Evolutionary conservation across 2,797 vertebrate genomes (phyloP), one percentile per base, ranked within the genome.

Genomic region (Sebastes hubbsi): DNA sequence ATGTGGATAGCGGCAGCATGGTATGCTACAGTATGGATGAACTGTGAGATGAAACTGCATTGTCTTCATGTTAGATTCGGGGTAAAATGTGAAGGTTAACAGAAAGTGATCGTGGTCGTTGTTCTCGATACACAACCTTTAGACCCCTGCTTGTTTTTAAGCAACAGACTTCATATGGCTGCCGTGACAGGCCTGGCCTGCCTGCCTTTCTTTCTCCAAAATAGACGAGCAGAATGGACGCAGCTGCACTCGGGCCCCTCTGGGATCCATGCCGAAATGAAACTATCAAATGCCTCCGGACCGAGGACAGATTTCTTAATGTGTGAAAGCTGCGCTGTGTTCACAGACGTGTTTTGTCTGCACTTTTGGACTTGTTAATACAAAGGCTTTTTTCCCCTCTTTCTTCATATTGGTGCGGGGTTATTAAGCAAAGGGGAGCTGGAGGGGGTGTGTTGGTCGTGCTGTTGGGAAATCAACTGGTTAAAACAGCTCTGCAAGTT

Each of bases 291-390:
- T 94, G 94, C 92, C 91, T 92, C 88, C 72, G 73, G 88, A 89
- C 83, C 84, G 94, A 92, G 88, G 91, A 94, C 91, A 90, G 92
- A 95, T 93, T 92, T 91, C 94, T 95, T 94, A 93, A 94, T 94
- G 91, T 93, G 92, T 94, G 92, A 94, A 93, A 94, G 90, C 90
- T 91, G 88, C 72, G 20, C 84, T 76, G 87, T 86, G 89, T 91
- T 93, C 92, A 88, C 90, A 90, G 91, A 89, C 90, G 66, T 94
- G 93, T 94, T 95, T 93, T 95, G 92, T 95, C 94, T 94, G 88
- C 86, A 74, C 90, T 81, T 75, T 80, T 80, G 75, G 84, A 91
- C 85, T 88, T 84, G 87, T 83, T 87, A 71, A 90, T 83, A 86
- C 83, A 82, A 85, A 87, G 56, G 9, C 36, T 65, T 80, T 84